These are phyloP conservation scores for Tachysurus vachellii DNA, from an alignment of 2,113 vertebrate genomes.

Conservation along the genomic window DNA sequence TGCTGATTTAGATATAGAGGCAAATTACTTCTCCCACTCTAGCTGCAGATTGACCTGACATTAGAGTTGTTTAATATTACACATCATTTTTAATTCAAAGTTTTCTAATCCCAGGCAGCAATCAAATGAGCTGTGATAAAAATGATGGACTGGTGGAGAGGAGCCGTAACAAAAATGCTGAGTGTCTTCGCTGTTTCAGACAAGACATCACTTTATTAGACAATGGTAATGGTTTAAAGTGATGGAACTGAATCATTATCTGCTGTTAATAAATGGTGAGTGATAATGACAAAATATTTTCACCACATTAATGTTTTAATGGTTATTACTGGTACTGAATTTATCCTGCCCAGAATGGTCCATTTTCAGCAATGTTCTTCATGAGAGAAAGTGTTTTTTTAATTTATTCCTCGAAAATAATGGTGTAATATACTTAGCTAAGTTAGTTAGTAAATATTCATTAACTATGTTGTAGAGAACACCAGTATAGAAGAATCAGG, in stretches of 20 bases:
- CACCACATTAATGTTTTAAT: not conserved
- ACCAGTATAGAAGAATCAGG: not conserved
- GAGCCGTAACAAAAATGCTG: not conserved
- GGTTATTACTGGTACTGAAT: not conserved
- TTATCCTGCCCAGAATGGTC: not conserved
- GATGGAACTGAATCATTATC: not conserved
- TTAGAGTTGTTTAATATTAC: not conserved
- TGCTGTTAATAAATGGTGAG: not conserved
- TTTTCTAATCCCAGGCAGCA: not conserved
- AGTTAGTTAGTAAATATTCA: not conserved
- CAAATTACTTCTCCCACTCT: not conserved
- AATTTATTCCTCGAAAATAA: not conserved
- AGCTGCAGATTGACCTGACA: not conserved
- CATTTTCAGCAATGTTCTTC: not conserved
- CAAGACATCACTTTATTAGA: slow-evolving; percentile 7
- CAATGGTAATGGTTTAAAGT: not conserved
- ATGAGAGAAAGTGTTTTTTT: not conserved
- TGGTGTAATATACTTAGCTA: not conserved
- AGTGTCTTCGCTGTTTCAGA: not conserved
- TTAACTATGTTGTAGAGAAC: not conserved
- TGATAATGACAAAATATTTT: not conserved
- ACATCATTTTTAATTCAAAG: not conserved
- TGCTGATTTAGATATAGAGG: not conserved
- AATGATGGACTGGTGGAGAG: not conserved
- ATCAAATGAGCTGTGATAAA: slow-evolving; percentile 1